These are phyloP conservation scores for Melolontha melolontha DNA, from an alignment of 2,888 invertebrate genomes.

Conservation along the genomic window DNA sequence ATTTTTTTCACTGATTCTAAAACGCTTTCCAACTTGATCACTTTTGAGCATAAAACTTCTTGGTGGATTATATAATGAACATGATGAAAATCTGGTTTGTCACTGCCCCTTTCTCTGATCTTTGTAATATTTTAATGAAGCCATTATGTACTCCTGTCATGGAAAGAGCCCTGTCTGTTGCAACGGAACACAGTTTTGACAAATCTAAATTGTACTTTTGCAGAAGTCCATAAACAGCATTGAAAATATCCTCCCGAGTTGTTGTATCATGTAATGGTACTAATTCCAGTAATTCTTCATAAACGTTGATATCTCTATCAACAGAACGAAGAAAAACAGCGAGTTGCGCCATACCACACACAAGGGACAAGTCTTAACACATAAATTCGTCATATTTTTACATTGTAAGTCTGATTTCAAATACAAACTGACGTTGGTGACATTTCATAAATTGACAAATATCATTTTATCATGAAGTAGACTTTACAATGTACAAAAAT, in stretches of 20 bases:
- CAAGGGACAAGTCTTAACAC: too few species aligned
- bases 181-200: conserved; percentile 19
- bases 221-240: too few species aligned
- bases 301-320: conserved; percentile 14
- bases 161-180: conserved; percentile 10
- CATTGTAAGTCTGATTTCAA: too few species aligned
- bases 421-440: too few species aligned
- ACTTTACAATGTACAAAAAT: too few species aligned
- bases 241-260: too few species aligned
- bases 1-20: not conserved
- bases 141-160: conserved; percentile 7
- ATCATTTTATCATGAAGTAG: too few species aligned
- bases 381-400: too few species aligned
- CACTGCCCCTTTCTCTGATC: too few species aligned
- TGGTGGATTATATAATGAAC: too few species aligned
- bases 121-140: not conserved
- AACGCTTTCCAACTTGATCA: conserved; percentile 6
- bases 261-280: conserved; percentile 1
- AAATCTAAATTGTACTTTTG: not conserved
- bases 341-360: conserved; percentile 9
- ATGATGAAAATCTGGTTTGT: too few species aligned
- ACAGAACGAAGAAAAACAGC: conserved; percentile 12
- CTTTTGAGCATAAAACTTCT: not conserved
- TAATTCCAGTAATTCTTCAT: conserved; percentile 21
- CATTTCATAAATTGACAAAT: too few species aligned